Conservation (phyloP, 2,113 vertebrate genomes). For the Choloepus hoffmanni region DNA sequence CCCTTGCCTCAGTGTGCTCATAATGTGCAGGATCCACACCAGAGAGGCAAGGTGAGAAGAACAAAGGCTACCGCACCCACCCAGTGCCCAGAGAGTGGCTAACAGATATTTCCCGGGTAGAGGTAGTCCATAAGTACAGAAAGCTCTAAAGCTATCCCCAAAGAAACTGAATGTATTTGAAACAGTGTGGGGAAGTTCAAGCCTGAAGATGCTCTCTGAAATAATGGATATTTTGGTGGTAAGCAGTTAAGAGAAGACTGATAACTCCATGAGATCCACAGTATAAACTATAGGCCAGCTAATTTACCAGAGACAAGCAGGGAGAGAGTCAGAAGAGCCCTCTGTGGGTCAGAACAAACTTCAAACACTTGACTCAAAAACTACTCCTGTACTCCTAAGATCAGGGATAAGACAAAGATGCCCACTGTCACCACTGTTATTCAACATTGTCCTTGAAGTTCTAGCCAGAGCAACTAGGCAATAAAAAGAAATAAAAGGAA, state of each 20-base stretch:
- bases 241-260: constrained; percentile 8
- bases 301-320: constrained; percentile 26
- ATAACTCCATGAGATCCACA: background rate
- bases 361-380: constrained; percentile 4
- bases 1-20: background rate
- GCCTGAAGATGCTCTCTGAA: background rate
- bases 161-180: constrained; percentile 34
- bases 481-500: too few relatives aligned
- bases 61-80: background rate
- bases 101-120: background rate
- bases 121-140: background rate
- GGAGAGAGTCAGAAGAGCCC: background rate
- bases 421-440: background rate
- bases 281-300: background rate
- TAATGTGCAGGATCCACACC: background rate
- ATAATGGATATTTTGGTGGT: constrained; percentile 13
- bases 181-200: background rate
- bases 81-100: background rate
- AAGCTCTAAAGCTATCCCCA: background rate
- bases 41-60: background rate
- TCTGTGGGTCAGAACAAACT: constrained; percentile 7
- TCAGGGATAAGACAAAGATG: background rate
- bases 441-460: too few relatives aligned
- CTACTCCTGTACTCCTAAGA: background rate
- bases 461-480: too few relatives aligned